Evolutionary conservation across 2,113 vertebrate species (phyloP).

Genomic region (Danio rerio): DNA sequence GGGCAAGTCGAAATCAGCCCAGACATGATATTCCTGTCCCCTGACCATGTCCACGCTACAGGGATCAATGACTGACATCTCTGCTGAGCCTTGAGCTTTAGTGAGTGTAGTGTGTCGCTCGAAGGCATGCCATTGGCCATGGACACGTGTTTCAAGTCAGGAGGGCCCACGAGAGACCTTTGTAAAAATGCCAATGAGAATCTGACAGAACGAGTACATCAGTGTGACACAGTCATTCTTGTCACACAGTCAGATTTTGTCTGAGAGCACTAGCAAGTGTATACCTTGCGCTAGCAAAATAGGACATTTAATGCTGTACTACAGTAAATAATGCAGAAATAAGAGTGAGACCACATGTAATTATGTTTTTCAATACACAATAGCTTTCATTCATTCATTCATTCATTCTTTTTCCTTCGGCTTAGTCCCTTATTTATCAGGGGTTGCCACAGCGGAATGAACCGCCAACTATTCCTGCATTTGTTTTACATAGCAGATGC

Average conservation of each 20-base stretch:
- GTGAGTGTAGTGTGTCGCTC: conserved; percentile 47
- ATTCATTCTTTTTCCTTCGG: no score
- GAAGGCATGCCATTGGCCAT: conserved; percentile 54
- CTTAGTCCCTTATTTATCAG: no score
- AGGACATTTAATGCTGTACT: neutral
- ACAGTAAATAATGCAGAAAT: neutral
- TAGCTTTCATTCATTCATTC: no score
- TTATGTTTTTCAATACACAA: neutral
- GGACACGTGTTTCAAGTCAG: conserved; percentile 24
- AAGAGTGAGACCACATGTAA: neutral
- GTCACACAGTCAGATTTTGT: conserved; percentile 18
- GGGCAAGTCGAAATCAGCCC: conserved; percentile 33
- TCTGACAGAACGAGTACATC: conserved; percentile 7
- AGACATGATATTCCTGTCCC: conserved; percentile 35
- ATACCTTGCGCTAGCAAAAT: neutral
- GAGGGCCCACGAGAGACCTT: conserved; percentile 42
- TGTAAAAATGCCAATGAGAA: conserved; percentile 33
- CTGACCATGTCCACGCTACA: conserved; percentile 34
- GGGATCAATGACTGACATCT: conserved; percentile 60
- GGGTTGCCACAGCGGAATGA: no score
- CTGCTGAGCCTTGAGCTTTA: conserved; percentile 34
- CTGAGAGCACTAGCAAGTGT: neutral
- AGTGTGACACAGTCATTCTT: neutral
- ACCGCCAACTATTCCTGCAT: no score
- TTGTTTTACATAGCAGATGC: no score